Evolutionary conservation across 2,113 vertebrate species (phyloP).

Genomic region (Gadus chalcogrammus): DNA sequence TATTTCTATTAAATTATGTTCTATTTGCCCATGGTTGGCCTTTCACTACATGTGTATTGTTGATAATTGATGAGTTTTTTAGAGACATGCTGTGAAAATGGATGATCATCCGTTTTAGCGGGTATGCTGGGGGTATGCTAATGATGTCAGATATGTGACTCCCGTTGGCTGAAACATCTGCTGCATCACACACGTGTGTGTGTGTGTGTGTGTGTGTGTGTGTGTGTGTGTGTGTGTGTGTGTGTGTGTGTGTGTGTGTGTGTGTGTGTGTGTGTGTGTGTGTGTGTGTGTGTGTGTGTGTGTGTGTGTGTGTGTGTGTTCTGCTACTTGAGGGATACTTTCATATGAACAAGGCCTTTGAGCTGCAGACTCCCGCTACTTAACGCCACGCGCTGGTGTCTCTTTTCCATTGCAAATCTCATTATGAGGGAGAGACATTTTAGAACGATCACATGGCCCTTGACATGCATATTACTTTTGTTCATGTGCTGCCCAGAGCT

Average conservation of each 20-base stretch:
- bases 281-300: too few relatives aligned
- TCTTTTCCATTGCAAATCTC: constrained; percentile 47
- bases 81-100: constrained; percentile 62
- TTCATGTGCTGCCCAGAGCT: constrained; percentile 21
- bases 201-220: background rate
- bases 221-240: too few relatives aligned
- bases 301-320: too few relatives aligned
- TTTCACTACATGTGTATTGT: constrained; percentile 23
- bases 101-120: constrained; percentile 54
- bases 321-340: constrained; percentile 20
- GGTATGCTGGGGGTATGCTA: constrained; percentile 29
- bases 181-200: constrained; percentile 20
- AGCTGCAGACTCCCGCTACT: constrained; percentile 32
- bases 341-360: constrained; percentile 5
- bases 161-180: constrained; percentile 59
- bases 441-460: constrained; percentile 44
- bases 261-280: too few relatives aligned
- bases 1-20: background rate
- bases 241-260: too few relatives aligned
- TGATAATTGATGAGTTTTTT: constrained; percentile 45
- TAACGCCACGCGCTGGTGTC: constrained; percentile 29
- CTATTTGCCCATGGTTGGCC: constrained; percentile 31
- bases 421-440: constrained; percentile 35
- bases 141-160: constrained; percentile 50
- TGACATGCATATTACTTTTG: constrained; percentile 50